Conservation (phyloP, 1,140 invertebrate species). For the Oreohelix idahoensis region DNA sequence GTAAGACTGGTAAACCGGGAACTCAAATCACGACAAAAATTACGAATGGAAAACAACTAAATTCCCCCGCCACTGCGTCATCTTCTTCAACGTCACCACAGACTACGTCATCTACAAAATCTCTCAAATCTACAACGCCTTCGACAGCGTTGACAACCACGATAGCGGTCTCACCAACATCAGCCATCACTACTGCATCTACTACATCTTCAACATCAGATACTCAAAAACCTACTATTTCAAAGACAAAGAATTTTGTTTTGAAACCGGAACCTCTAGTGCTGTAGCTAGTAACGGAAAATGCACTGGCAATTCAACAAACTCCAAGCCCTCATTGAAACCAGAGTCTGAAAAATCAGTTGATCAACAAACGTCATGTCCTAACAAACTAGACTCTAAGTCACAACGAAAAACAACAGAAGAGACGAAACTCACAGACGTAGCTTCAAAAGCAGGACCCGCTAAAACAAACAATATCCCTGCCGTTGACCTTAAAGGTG, state of each 20-base stretch:
- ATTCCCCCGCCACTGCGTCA: slow-evolving; percentile 8
- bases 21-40: neutral
- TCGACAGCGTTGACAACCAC: slow-evolving; percentile 12
- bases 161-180: slow-evolving; percentile 10
- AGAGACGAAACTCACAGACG: neutral
- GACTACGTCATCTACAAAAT: slow-evolving; percentile 2
- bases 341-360: neutral
- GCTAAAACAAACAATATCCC: neutral
- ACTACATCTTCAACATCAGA: neutral
- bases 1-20: neutral
- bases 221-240: neutral
- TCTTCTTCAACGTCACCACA: neutral
- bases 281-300: neutral
- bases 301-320: neutral
- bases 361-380: neutral
- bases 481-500: neutral
- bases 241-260: slow-evolving; percentile 26
- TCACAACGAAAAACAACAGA: neutral
- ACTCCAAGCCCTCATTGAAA: neutral
- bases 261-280: slow-evolving; percentile 6
- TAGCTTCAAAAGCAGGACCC: neutral
- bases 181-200: neutral
- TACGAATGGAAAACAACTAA: neutral
- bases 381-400: neutral
- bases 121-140: slow-evolving; percentile 24